Percentiles rank a stretch among this genome's conserved stretches.
These are phyloP conservation scores for Lophura nycthemera DNA, from an alignment of 2,113 vertebrate species.

Conservation along the genomic window DNA sequence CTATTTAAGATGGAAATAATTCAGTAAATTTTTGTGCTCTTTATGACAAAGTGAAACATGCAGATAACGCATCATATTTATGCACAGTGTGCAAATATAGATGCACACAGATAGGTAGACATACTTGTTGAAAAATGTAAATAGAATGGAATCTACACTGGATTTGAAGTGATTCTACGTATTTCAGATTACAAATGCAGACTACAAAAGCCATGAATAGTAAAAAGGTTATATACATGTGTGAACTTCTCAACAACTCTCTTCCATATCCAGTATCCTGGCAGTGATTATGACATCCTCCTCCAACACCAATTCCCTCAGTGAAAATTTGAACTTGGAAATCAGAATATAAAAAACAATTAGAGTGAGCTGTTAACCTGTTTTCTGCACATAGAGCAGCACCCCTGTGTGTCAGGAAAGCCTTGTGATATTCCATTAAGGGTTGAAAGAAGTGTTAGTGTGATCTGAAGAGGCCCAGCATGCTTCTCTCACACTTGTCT, in stretches of 20 bases:
- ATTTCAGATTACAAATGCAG: background rate
- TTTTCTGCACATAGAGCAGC: background rate
- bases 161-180: background rate
- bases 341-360: background rate
- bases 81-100: background rate
- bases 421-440: background rate
- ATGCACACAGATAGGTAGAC: background rate
- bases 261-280: background rate
- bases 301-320: background rate
- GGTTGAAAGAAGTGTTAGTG: fast-evolving
- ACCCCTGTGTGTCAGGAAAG: background rate
- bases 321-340: background rate
- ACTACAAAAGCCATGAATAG: background rate
- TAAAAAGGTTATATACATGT: background rate
- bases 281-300: background rate
- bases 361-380: background rate
- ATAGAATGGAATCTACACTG: background rate
- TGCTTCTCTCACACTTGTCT: background rate
- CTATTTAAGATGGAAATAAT: background rate
- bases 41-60: background rate
- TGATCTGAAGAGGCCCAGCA: background rate
- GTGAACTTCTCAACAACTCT: background rate
- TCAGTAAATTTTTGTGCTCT: background rate
- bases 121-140: background rate
- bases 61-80: background rate